A percentile compares a stretch with the other conserved stretches of the same genome.
These are phyloP conservation scores for Cyanistes caeruleus DNA, from an alignment of 2,113 vertebrate genomes.

Conservation along the genomic window DNA sequence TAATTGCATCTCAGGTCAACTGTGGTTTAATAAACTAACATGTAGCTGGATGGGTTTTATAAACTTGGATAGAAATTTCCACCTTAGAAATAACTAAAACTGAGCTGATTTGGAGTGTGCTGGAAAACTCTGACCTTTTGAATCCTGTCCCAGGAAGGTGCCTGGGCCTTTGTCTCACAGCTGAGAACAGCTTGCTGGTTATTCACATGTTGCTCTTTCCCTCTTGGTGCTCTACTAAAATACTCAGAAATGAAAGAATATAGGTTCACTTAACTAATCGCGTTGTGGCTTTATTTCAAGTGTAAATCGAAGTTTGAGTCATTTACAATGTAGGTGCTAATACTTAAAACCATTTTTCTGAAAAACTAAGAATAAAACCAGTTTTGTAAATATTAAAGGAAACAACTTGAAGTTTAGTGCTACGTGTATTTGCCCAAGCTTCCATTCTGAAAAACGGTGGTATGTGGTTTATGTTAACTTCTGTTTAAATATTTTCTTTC, in stretches of 20 bases:
- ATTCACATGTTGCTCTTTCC: not conserved
- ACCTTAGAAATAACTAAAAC: constrained; percentile 19
- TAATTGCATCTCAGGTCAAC: constrained; percentile 75
- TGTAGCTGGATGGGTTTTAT: constrained; percentile 64
- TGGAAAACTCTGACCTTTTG: not conserved
- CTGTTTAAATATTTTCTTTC: not conserved
- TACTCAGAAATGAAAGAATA: not conserved
- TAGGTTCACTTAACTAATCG: not conserved
- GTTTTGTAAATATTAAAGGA: constrained; percentile 46
- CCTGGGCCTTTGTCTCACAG: not conserved
- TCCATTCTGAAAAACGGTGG: not conserved
- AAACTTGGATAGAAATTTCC: constrained; percentile 49
- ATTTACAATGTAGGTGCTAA: constrained; percentile 48
- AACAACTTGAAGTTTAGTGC: not conserved
- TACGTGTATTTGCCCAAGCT: not conserved
- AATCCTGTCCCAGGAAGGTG: not conserved
- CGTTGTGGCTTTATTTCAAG: not conserved
- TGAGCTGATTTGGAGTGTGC: not conserved
- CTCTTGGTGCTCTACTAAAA: constrained; percentile 21
- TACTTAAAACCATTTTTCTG: not conserved
- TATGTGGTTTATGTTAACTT: not conserved
- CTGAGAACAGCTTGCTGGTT: not conserved
- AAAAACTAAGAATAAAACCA: constrained; percentile 44
- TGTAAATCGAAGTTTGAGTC: not conserved
- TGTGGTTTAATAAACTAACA: constrained; percentile 67